These are phyloP conservation scores for Helicoverpa assulta DNA, from an alignment of 2,888 invertebrate species.

Conservation along the genomic window DNA sequence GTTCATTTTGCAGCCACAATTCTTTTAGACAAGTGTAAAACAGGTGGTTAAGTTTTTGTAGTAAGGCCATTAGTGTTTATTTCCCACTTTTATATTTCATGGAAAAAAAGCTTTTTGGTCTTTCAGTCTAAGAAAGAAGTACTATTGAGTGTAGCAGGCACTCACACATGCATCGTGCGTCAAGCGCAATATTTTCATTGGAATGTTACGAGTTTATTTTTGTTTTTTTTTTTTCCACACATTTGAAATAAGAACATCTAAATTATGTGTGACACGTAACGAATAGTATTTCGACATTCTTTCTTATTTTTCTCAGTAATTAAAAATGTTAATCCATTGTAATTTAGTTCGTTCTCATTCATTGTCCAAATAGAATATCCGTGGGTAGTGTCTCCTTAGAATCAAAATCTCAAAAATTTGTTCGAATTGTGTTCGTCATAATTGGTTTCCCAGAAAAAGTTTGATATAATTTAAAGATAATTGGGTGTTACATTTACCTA, in stretches of 20 bases:
- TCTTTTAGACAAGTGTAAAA: no score
- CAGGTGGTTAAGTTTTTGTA: no score
- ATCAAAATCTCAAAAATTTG: conserved; percentile 7
- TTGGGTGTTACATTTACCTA: not conserved
- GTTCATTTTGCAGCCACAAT: no score
- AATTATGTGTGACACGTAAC: conserved; percentile 12
- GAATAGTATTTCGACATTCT: conserved; percentile 17
- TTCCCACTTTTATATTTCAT: not conserved
- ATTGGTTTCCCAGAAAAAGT: not conserved
- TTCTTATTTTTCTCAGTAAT: conserved; percentile 36
- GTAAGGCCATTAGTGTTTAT: not conserved
- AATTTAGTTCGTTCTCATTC: conserved; percentile 14
- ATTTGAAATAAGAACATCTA: conserved; percentile 22
- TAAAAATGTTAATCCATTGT: conserved; percentile 34
- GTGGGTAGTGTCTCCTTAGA: conserved; percentile 8
- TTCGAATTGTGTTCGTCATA: not conserved
- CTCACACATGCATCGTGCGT: not conserved
- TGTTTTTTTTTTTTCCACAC: not conserved
- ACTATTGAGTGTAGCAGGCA: not conserved
- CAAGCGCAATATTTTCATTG: not conserved
- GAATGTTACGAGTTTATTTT: not conserved
- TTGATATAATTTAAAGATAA: not conserved
- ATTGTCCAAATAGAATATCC: conserved; percentile 22
- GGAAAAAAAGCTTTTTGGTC: not conserved
- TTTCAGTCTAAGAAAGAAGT: not conserved